Evolutionary conservation across 1,140 invertebrate species (phyloP).

Genomic region (Zophobas morio): DNA sequence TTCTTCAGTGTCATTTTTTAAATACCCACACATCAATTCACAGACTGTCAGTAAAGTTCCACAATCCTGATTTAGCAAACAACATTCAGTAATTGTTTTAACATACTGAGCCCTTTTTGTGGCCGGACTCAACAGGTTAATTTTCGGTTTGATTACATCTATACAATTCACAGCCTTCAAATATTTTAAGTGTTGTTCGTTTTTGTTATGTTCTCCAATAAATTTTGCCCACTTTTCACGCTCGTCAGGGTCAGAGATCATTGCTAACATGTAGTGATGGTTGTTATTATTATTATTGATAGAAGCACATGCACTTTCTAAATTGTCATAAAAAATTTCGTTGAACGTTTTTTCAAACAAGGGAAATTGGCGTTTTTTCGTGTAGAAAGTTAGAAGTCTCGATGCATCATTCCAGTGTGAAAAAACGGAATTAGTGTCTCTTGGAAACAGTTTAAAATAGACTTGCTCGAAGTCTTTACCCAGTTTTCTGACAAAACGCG

Average conservation of each 20-base stretch:
- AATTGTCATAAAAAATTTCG: background rate
- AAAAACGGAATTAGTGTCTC: background rate
- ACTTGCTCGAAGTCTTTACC: background rate
- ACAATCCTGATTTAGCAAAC: background rate
- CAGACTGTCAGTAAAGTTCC: background rate
- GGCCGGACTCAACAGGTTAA: background rate
- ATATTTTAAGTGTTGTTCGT: background rate
- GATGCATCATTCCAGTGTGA: background rate
- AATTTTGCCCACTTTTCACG: background rate
- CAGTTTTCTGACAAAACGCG: background rate
- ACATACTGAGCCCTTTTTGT: background rate
- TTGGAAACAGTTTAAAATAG: background rate
- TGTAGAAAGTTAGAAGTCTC: background rate
- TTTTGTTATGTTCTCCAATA: background rate
- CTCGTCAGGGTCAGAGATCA: background rate
- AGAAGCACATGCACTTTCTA: background rate
- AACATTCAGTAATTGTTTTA: background rate
- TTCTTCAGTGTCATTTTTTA: background rate
- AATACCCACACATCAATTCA: background rate
- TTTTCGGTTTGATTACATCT: background rate
- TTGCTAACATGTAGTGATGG: background rate
- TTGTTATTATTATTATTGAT: background rate
- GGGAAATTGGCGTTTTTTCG: background rate
- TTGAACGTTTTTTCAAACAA: background rate
- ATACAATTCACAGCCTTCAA: background rate